phyloP scores from a whole-genome alignment of 2,797 vertebrate species.

The Gambelia wislizenii region DNA sequence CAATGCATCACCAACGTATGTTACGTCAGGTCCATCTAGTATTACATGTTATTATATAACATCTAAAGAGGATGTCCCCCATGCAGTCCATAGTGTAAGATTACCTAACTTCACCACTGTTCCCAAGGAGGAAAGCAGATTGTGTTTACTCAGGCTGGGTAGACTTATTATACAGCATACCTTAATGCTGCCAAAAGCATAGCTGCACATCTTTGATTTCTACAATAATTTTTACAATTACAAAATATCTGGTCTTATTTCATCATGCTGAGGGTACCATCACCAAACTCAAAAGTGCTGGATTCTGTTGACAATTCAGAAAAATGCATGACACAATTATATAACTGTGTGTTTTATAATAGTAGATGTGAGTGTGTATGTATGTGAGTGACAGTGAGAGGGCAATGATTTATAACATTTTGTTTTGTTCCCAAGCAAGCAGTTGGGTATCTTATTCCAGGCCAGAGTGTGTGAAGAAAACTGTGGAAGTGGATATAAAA shows the following conservation, averaged over 20 bases:
- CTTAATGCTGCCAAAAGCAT: neutral
- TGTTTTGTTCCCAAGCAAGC: neutral
- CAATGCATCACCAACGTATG: too few relatives aligned
- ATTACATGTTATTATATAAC: neutral
- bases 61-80: neutral
- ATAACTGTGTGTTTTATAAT: neutral
- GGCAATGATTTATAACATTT: neutral
- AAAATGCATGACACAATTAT: neutral
- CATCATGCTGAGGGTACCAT: neutral
- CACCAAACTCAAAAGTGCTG: neutral
- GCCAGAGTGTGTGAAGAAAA: neutral
- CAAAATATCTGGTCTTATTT: neutral
- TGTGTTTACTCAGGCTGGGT: neutral
- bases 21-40: too few relatives aligned
- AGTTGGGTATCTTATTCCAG: neutral
- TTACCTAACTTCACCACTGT: neutral
- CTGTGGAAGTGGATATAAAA: neutral
- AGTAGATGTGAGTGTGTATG: neutral
- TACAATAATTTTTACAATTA: neutral
- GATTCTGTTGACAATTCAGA: neutral
- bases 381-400: neutral
- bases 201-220: neutral
- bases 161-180: neutral
- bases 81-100: neutral
- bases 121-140: neutral